Percentiles rank a stretch among this genome's conserved stretches.
phyloP scores from a whole-genome alignment of 2,888 invertebrate genomes.

The Trachelus stipa region DNA sequence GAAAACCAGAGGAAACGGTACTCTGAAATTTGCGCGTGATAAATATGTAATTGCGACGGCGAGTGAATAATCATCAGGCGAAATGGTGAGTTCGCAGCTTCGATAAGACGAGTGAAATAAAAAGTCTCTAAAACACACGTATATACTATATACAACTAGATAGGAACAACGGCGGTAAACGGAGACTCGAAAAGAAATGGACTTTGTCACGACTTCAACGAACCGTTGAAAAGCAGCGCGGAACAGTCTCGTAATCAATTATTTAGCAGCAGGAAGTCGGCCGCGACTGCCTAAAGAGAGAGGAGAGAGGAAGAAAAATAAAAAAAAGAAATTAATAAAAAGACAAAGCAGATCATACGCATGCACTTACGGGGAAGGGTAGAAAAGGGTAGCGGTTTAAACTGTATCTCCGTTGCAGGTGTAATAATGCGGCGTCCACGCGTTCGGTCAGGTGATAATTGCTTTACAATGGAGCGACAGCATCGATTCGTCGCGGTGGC shows the following conservation, averaged over 20 bases:
- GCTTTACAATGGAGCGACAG: conserved; percentile 13
- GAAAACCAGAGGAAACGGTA: conserved; percentile 32
- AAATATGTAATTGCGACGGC: conserved; percentile 55
- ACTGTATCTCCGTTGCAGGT: conserved; percentile 17
- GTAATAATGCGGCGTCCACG: background rate
- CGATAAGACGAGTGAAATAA: conserved; percentile 20
- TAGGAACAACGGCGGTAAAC: conserved; percentile 9
- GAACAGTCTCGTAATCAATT: conserved; percentile 33
- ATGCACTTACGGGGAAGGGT: background rate
- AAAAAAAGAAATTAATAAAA: conserved; percentile 4
- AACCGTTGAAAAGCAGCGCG: conserved; percentile 16
- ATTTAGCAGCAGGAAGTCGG: conserved; percentile 36
- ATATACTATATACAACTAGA: conserved; percentile 20
- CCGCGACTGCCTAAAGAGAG: background rate
- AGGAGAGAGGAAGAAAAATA: conserved; percentile 30
- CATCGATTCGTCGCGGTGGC: background rate
- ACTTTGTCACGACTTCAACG: conserved; percentile 36
- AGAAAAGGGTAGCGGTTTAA: background rate
- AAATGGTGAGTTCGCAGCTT: background rate
- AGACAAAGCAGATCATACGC: background rate
- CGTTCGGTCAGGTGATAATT: conserved; percentile 16
- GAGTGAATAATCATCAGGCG: conserved; percentile 34
- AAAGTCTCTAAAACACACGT: conserved; percentile 10
- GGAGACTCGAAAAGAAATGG: conserved; percentile 12
- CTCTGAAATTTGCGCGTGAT: conserved; percentile 50